Percentiles rank a stretch among this genome's conserved stretches.
These are phyloP conservation scores for Andricus curvator DNA, from an alignment of 2,888 invertebrate genomes.

Conservation along the genomic window DNA sequence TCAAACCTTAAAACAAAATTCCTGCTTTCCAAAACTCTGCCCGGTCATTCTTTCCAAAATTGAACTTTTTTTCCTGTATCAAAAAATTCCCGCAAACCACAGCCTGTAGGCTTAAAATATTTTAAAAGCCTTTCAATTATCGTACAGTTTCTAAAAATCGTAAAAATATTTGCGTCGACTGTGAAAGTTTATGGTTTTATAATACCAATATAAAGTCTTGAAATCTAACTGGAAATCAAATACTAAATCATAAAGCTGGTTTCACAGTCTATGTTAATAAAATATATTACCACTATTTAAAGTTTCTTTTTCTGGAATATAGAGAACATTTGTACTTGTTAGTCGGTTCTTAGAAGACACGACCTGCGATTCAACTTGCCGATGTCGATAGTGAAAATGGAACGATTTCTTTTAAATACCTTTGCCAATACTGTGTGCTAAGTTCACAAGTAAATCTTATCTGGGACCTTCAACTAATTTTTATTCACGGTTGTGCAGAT, in stretches of 20 bases:
- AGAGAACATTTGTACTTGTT: not conserved
- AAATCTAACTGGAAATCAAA: not conserved
- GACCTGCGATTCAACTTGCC: slow-evolving; percentile 6
- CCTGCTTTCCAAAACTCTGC: no score
- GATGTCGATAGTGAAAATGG: slow-evolving; percentile 19
- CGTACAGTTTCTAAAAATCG: no score
- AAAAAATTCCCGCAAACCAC: no score
- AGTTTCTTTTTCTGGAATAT: not conserved
- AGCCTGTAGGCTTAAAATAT: no score
- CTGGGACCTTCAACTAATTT: not conserved
- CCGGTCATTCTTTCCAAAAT: no score
- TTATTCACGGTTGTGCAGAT: not conserved
- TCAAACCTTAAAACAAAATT: no score
- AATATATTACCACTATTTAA: not conserved
- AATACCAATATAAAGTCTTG: not conserved
- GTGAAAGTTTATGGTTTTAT: no score
- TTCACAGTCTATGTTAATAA: not conserved
- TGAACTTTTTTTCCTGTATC: no score
- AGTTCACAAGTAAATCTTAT: not conserved
- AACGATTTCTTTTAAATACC: slow-evolving; percentile 12
- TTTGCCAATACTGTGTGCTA: not conserved
- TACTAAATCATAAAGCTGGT: not conserved
- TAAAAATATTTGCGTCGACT: not conserved
- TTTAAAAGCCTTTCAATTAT: no score
- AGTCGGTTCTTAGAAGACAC: not conserved